Base-by-base conservation (phyloP, 2,888 invertebrate genomes). In the Dryobota labecula region DNA sequence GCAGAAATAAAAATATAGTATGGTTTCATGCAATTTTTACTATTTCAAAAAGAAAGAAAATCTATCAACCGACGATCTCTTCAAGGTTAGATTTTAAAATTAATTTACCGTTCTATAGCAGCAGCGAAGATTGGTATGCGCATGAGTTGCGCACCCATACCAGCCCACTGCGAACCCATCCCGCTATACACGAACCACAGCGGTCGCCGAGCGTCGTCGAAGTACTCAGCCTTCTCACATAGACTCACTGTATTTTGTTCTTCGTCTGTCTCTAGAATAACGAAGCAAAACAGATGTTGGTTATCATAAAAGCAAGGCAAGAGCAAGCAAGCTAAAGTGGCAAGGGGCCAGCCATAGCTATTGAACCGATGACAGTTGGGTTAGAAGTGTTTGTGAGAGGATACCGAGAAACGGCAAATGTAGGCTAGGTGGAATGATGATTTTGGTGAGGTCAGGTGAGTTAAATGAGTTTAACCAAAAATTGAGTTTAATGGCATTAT, bases 121-220 rank as follows among this genome's bases (percentile, higher is more conserved):
- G 92, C 91, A 9, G 96, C 94, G 88, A 98, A 97, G 20, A 96
- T 90, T 0, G 97, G 97, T 78, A 98, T 93, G 54, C 94, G 91
- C 97, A 98, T 96, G 84, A 98, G 95, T 60, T 96, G 94, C 33
- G 94, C 88, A 1, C 97, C 97, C 97, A 97, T 97, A 36, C 97
- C 97, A 45, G 96, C 91, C 97, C 97, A 97, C 88, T 97, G 97
- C 0, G 97, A 96, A 11, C 97, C 97, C 97, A 98, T 97, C 11
- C 97, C 97, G 73, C 97, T 97, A 93, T 97, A 97, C 72, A 97
- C 96, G 88, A 96, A 97, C 97, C 97, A 98, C 11, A 97, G 91
- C 1, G 97, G 97, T 0, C 96, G 89, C 41, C 87, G 85, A 0
- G 82, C 89, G 11, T 90, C 88, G 51, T 94, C 92, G 43, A 87